phyloP scores from a whole-genome alignment of 2,113 vertebrate genomes.

The Podarcis cretensis region DNA sequence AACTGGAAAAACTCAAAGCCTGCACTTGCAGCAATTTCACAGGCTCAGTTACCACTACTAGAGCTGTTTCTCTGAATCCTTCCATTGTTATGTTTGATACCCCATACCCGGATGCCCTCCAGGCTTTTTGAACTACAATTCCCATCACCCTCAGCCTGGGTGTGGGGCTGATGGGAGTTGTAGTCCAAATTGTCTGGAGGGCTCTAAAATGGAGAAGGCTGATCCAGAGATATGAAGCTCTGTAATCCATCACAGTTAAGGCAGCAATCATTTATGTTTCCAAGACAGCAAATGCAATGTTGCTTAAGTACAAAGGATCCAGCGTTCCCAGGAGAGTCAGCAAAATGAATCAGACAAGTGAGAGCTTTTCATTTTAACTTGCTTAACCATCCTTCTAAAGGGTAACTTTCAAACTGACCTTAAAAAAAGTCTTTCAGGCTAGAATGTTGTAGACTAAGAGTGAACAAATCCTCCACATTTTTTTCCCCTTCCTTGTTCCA shows the following conservation, averaged over 20 bases:
- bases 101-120: too few relatives aligned
- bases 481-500: background rate
- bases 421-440: background rate
- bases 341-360: conserved; percentile 36
- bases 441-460: conserved; percentile 7
- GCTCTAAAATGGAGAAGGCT: background rate
- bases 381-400: conserved; percentile 31
- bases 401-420: conserved; percentile 40
- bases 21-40: background rate
- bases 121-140: too few relatives aligned
- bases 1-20: background rate
- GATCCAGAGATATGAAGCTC: background rate
- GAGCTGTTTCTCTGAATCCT: background rate
- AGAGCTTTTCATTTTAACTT: conserved; percentile 44
- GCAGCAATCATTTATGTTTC: background rate
- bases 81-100: background rate
- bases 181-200: background rate
- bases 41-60: background rate
- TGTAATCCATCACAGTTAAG: background rate
- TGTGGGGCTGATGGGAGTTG: background rate
- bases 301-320: conserved; percentile 42
- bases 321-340: conserved; percentile 6
- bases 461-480: background rate
- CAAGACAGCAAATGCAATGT: background rate
- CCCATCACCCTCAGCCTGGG: too few relatives aligned